These are phyloP conservation scores for Rhegmatorhina hoffmannsi DNA, from an alignment of 2,113 vertebrate species.

Conservation along the genomic window DNA sequence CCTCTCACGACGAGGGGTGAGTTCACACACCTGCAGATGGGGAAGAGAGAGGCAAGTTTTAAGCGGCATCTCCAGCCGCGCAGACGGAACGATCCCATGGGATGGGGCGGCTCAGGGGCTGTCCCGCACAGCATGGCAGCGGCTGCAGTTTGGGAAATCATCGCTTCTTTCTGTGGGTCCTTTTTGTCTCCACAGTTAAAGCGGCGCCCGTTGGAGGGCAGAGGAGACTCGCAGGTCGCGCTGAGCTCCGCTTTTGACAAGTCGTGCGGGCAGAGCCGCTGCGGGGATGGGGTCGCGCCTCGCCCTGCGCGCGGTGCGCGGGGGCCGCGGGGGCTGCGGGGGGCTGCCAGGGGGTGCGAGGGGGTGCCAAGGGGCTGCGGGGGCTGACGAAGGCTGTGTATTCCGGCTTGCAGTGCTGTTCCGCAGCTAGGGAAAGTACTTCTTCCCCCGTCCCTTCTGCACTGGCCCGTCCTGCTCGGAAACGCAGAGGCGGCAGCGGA, in stretches of 20 bases:
- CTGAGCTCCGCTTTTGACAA: background rate
- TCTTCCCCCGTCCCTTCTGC: background rate
- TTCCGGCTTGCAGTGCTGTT: background rate
- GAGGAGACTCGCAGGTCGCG: background rate
- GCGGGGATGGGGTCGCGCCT: background rate
- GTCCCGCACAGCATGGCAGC: background rate
- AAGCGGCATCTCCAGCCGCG: background rate
- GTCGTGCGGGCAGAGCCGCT: background rate
- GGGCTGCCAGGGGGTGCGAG: too few species aligned
- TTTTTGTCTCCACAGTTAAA: background rate
- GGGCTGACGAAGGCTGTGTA: background rate
- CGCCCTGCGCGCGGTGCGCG: background rate
- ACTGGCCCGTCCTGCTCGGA: background rate
- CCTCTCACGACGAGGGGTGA: fast-evolving
- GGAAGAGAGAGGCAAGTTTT: background rate
- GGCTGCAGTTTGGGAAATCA: background rate
- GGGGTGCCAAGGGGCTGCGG: background rate
- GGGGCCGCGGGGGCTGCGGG: background rate
- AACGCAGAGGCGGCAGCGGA: background rate
- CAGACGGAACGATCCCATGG: background rate
- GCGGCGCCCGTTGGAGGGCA: slow-evolving; percentile 44
- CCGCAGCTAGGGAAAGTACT: background rate
- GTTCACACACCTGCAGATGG: fast-evolving
- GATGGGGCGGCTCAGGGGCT: background rate
- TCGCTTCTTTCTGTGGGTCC: background rate